Base-by-base conservation (phyloP, 35 echinoderm and acorn worm species). In the Hemicentrotus pulcherrimus region DNA sequence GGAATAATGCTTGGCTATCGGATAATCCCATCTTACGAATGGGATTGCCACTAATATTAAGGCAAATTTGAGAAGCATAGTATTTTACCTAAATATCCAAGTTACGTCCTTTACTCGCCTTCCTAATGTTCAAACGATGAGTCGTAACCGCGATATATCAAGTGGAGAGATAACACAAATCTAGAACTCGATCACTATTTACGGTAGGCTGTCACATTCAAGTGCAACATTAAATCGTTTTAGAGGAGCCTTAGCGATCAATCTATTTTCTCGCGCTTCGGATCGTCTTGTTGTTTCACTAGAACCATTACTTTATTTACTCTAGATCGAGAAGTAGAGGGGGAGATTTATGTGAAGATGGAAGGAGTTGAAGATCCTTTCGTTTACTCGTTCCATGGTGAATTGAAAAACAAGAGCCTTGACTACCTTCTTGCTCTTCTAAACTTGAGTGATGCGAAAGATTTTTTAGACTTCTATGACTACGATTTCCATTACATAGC, bases 391-490 rank as follows among this genome's bases (percentile, higher is more conserved):
- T 46, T 95, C 55, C 95, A 91, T 14, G 85, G 47, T 61, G 33
- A 94, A 46, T 46, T 96, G 12, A 94, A 94, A 90, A 96, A 96
- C 86, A 98, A 95, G 85, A 94, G 96, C 19, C 45, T 98, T 24
- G 97, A 98, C 19, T 96, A 98, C 88, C 91, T 98, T 41, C 94
- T 98, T 31, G 91, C 96, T n/a, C 85, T 95, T 18, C 92, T 98
- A 31, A 98, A 98, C 93, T 95, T 98, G 47, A 91, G 91, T 61
- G 92, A 94, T 47, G 58, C 94, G 11, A 88, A 95, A 48, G 97
- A 94, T 13, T 98, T 98, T 91, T 48, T 98, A 46, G 97, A 96
- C 30, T 88, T 91, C 31, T 98, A 98, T 47, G 95, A 95, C 16
- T 95, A 96, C 31, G 97, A 96, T 13, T 88, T 95, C 22, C 88